phyloP scores from a whole-genome alignment of 2,888 invertebrate species.

The Neoitamus cyanurus region DNA sequence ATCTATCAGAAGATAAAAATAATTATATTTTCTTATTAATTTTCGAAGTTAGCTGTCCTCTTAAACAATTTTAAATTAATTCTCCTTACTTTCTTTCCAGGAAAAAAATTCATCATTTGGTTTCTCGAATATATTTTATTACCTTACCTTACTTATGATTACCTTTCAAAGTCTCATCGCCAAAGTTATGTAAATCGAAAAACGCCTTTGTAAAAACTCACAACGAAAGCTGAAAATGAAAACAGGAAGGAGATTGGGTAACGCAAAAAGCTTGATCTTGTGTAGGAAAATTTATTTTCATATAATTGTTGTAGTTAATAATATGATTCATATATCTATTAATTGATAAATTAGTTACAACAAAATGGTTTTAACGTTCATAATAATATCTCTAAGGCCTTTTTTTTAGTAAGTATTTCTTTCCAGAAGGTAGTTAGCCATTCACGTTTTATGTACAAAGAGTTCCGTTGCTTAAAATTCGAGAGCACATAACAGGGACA shows the following conservation, averaged over 20 bases:
- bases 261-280: background rate
- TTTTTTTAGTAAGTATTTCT: conserved; percentile 19
- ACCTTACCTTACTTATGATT: too few relatives aligned
- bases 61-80: too few relatives aligned
- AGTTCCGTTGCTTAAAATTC: background rate
- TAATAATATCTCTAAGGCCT: conserved; percentile 30
- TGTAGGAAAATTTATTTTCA: conserved; percentile 41
- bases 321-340: conserved; percentile 24
- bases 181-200: too few relatives aligned
- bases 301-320: conserved; percentile 22
- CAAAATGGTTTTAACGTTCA: conserved; percentile 25
- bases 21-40: too few relatives aligned
- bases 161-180: too few relatives aligned
- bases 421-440: conserved; percentile 23
- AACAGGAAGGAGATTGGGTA: background rate
- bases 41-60: too few relatives aligned
- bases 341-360: conserved; percentile 34
- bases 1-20: too few relatives aligned
- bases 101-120: too few relatives aligned
- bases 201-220: background rate
- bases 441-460: conserved; percentile 28
- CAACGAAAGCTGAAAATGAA: background rate
- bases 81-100: too few relatives aligned
- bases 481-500: background rate
- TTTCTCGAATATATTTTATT: too few relatives aligned